Evolutionary conservation across 2,113 vertebrate species (phyloP).

Genomic region (Illadopsis cleaveri): DNA sequence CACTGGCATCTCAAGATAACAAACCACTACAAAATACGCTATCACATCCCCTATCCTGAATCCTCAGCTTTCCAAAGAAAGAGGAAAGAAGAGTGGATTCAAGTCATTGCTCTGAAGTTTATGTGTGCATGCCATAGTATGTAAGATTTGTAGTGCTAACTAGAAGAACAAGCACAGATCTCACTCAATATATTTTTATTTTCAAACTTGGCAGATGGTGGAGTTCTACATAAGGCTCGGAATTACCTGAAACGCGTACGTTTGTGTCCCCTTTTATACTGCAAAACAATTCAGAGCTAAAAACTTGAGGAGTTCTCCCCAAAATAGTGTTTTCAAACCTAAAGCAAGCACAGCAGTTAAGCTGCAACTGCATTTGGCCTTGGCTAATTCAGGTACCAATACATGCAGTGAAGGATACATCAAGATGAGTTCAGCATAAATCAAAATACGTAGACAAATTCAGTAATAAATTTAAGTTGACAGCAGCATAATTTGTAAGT

Average conservation of each 20-base stretch:
- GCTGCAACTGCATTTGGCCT: background rate
- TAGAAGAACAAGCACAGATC: background rate
- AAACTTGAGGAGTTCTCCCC: background rate
- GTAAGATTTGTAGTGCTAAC: background rate
- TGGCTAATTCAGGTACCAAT: background rate
- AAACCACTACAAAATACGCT: background rate
- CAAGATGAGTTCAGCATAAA: background rate
- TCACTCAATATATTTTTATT: background rate
- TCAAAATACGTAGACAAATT: background rate
- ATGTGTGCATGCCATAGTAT: rapidly evolving
- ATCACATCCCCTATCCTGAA: background rate
- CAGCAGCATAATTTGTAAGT: background rate
- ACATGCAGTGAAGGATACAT: background rate
- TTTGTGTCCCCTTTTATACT: background rate
- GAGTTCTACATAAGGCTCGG: background rate
- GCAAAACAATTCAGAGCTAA: background rate
- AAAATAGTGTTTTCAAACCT: background rate
- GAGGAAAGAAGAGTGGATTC: background rate
- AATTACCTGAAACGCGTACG: background rate
- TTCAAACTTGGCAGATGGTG: background rate
- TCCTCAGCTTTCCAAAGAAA: background rate
- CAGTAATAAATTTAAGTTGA: background rate
- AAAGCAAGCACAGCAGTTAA: background rate
- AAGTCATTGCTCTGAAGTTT: background rate
- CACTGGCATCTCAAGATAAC: background rate